These are phyloP conservation scores for Silurus glanis DNA, from an alignment of 2,113 vertebrate genomes.

Conservation along the genomic window DNA sequence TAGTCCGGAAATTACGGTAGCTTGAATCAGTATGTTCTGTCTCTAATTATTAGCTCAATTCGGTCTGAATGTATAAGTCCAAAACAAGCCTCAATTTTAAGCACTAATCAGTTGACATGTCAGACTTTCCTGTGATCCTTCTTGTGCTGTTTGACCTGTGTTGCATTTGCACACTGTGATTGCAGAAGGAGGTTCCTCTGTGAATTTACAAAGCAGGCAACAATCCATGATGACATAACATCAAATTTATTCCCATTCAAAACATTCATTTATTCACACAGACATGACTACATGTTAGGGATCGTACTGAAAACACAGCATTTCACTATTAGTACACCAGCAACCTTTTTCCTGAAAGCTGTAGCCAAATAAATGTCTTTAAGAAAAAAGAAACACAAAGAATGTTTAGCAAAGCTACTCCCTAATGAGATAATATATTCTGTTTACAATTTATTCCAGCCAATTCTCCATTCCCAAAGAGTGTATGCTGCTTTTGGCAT, in stretches of 20 bases:
- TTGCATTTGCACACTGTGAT: not conserved
- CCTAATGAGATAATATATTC: not conserved
- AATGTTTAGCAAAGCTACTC: not conserved
- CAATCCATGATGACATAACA: too few species aligned
- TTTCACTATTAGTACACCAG: not conserved
- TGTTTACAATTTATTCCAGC: not conserved
- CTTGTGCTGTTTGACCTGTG: not conserved
- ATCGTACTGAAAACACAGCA: not conserved
- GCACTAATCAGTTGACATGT: not conserved
- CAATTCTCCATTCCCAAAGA: not conserved
- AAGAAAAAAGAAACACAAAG: not conserved
- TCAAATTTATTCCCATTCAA: not conserved
- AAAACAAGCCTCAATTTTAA: not conserved
- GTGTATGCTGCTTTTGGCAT: not conserved
- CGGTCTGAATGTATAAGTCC: not conserved
- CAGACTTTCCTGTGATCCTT: not conserved
- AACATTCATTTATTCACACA: not conserved
- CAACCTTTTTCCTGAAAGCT: not conserved
- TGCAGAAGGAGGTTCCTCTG: not conserved
- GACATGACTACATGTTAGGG: not conserved
- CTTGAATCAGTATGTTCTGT: constrained; percentile 5
- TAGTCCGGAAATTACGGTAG: too few species aligned
- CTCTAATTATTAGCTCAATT: not conserved
- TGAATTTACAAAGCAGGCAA: not conserved
- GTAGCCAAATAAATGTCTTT: not conserved